Base-by-base conservation (phyloP, 2,113 vertebrate genomes). In the Grantiella picta region DNA sequence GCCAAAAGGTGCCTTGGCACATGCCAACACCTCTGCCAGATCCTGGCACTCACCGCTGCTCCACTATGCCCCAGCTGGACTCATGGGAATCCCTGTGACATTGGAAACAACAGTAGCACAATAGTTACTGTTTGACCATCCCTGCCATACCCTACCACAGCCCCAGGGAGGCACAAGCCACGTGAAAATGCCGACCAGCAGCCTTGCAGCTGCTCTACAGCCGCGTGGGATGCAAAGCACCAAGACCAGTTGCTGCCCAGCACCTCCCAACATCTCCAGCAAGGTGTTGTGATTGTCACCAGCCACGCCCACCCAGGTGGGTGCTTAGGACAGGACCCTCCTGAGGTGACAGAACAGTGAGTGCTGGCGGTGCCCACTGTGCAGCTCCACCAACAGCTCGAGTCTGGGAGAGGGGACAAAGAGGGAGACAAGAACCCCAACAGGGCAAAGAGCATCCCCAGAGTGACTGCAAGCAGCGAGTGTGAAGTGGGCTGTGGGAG, bases 281-380 rank as follows among this genome's bases (percentile, higher is more conserved):
- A 84, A 69, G 40, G 65, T 77, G 42, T 0, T 65, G 31, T 66
- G 66, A 63, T 65, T 59, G 68, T 13, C 71, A 57, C 11, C 66
- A 80, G 66, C 57, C 15, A 35, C 23, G 33, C 47, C 53, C 27
- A 42, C 27, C 23, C 54, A 54, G 28, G 4, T 5, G 21, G 31
- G 35, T 69, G 56, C 38, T 47, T 17, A 8, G 6, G 38, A 11
- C 63, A 64, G 42, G 29, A 50, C 60, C 36, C 12, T 95, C 93
- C 98, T 78, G 96, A 98, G 95, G 98, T 98, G 97, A 99, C 68
- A 99, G 98, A 97, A 98, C 95, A 56, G 98, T 98, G 98, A 99
- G 97, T 97, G 97, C 91, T 98, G 98, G 89, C 98, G 97, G 97
- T 99, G 99, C 98, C 98, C 98, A 60, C 98, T 98, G 86, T 98